These are phyloP conservation scores for Mesocentrotus franciscanus DNA, from an alignment of 53 echinoderm and acorn worm species.

Conservation along the genomic window DNA sequence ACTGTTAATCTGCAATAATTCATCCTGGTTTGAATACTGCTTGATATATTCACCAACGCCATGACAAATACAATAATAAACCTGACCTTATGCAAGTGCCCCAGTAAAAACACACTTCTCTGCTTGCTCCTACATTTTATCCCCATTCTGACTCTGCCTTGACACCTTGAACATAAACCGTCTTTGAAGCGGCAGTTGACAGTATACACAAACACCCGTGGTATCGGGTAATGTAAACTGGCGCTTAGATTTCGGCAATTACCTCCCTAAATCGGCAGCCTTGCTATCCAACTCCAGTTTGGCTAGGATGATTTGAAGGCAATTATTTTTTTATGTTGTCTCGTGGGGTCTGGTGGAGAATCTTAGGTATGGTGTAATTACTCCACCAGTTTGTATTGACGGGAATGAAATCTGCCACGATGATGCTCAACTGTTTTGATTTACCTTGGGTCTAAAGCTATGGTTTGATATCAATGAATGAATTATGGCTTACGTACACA, in stretches of 20 bases:
- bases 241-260: constrained; percentile 59
- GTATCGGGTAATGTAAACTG: constrained; percentile 58
- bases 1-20: not conserved
- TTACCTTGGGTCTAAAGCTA: not conserved
- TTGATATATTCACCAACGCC: constrained; percentile 12
- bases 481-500: not conserved
- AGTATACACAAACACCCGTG: constrained; percentile 41
- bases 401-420: not conserved
- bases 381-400: not conserved
- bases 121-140: constrained; percentile 22
- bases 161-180: constrained; percentile 6
- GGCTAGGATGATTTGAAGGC: constrained; percentile 26
- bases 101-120: not conserved
- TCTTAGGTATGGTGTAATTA: constrained; percentile 13
- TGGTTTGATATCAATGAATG: not conserved
- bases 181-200: constrained; percentile 47
- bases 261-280: constrained; percentile 12
- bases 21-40: not conserved
- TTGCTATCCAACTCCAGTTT: not conserved
- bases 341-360: constrained; percentile 7
- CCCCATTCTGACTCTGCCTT: not conserved
- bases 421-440: not conserved
- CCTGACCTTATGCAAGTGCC: constrained; percentile 20
- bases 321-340: constrained; percentile 44
- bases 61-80: constrained; percentile 40